Evolutionary conservation across 1,140 invertebrate species (phyloP), one percentile per base, ranked within the genome.

Genomic region (Episyrphus balteatus): DNA sequence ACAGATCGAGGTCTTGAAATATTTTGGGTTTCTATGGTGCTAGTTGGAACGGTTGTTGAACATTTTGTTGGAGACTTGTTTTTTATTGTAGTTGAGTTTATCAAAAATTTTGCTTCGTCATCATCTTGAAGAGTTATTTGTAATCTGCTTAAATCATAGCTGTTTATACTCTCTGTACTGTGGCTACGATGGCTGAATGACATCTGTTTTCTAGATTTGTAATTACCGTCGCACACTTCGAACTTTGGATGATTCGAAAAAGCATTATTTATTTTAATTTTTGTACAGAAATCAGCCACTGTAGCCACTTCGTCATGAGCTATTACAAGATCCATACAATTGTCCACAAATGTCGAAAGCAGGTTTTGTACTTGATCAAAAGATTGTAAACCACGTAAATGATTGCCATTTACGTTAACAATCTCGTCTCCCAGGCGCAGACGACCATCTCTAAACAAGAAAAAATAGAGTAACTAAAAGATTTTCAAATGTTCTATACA

Each of bases 381-480:
- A n/a, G 74, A 81, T 43, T 81, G 78, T 46, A 90, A 70, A 0
- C 84, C 87, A 42, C 84, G 76, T 48, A 92, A 70, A 50, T 86
- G 77, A 57, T 80, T 79, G 2, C 86, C 86, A 65, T 91, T 90
- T 9, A 91, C 86, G 66, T 89, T 86, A 13, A 91, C 78, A 47
- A 92, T 82, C 71, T 92, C 87, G 69, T 92, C 88, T 7, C 85
- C 85, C 39, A 86, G 73, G 54, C 81, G 76, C 47, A 92, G 71
- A 48, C 85, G 75, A 0, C 86, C 86, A 62, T 90, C 87, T 66
- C 86, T 86, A 52, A 65, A 55, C 56, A 42, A 42, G 31, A 44
- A 26, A n/a, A n/a, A n/a, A n/a, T n/a, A n/a, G n/a, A n/a, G n/a
- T n/a, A n/a, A n/a, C n/a, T n/a, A n/a, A n/a, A n/a, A n/a, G n/a